Evolutionary conservation across 2,113 vertebrate species (phyloP).

Genomic region (Notarius lentiginosus): DNA sequence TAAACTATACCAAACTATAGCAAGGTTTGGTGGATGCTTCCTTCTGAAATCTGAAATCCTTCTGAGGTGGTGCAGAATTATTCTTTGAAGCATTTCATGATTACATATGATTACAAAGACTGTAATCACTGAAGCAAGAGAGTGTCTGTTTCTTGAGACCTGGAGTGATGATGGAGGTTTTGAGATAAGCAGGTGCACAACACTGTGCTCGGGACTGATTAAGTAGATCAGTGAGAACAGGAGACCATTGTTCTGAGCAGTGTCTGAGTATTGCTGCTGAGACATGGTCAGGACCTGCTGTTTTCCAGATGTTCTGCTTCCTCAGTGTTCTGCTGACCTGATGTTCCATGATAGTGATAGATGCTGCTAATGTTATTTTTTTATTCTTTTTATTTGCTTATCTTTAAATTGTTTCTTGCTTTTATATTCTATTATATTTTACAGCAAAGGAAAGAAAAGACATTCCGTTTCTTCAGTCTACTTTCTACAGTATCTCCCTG

Average conservation of each 20-base stretch:
- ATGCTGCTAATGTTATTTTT: background rate
- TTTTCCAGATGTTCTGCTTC: background rate
- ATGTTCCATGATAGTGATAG: background rate
- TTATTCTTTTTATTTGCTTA: background rate
- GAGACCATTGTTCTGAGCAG: background rate
- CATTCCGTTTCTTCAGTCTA: background rate
- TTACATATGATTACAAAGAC: background rate
- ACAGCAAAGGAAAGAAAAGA: constrained; percentile 1
- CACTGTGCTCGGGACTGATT: background rate
- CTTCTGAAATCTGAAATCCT: background rate
- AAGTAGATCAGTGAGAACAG: background rate
- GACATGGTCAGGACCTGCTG: background rate
- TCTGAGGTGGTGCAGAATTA: background rate
- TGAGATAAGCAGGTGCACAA: background rate
- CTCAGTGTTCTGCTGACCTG: background rate
- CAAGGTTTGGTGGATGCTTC: background rate
- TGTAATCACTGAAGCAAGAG: background rate
- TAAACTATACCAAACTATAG: too few relatives aligned
- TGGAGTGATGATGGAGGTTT: background rate
- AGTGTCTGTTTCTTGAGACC: background rate
- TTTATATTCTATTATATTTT: background rate
- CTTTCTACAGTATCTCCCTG: background rate
- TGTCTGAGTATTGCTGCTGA: background rate
- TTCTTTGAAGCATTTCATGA: background rate
- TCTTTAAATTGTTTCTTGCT: background rate